These are phyloP conservation scores for Microtus pennsylvanicus DNA, from an alignment of 2,113 vertebrate genomes.

Conservation along the genomic window DNA sequence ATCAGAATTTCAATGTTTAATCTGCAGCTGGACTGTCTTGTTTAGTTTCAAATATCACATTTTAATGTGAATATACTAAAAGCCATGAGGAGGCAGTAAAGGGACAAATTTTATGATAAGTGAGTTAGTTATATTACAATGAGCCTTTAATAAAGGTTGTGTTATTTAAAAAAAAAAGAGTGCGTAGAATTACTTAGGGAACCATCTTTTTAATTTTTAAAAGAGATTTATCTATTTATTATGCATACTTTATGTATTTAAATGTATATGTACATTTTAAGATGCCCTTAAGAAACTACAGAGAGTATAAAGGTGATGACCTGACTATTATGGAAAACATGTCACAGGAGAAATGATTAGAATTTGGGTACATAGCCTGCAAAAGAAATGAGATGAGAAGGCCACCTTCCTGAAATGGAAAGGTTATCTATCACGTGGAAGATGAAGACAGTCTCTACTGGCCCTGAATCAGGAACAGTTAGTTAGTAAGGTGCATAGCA, in stretches of 20 bases:
- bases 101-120: no score
- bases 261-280: constrained; percentile 19
- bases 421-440: not conserved
- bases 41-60: constrained; percentile 3
- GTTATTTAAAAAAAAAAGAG: no score
- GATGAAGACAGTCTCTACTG: not conserved
- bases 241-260: no score
- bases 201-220: no score
- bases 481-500: not conserved
- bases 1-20: not conserved
- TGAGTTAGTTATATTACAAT: no score
- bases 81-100: no score
- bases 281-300: not conserved
- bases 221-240: no score
- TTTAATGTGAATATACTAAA: not conserved
- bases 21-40: not conserved
- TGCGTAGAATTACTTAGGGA: no score
- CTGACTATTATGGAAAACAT: constrained; percentile 12
- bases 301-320: not conserved
- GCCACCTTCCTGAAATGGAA: not conserved
- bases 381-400: not conserved
- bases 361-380: not conserved
- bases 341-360: constrained; percentile 32
- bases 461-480: constrained; percentile 6
- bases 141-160: no score